phyloP scores from a whole-genome alignment of 2,113 vertebrate species.

The Lates calcarifer region DNA sequence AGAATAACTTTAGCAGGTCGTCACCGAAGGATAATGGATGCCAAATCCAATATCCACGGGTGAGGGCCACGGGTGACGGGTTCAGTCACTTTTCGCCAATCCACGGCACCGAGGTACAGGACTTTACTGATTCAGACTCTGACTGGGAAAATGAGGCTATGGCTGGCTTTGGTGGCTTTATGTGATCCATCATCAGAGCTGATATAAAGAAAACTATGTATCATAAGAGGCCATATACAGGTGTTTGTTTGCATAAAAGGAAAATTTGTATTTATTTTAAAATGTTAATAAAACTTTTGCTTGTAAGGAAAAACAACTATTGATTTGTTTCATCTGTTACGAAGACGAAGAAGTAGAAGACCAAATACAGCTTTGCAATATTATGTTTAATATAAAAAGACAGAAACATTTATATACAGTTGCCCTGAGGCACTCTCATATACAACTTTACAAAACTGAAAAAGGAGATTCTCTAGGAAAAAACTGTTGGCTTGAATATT shows the following conservation, averaged over 20 bases:
- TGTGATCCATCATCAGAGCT: conserved; percentile 57
- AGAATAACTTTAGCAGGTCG: conserved; percentile 67
- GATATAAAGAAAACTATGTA: background rate
- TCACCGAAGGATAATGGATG: conserved; percentile 66
- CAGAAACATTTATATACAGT: conserved; percentile 79
- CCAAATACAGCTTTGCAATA: conserved; percentile 59
- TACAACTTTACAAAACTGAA: conserved; percentile 81
- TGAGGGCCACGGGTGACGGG: conserved; percentile 31
- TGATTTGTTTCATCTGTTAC: conserved; percentile 1
- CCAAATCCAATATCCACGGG: conserved; percentile 58
- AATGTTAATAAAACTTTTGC: conserved; percentile 32
- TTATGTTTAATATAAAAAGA: conserved; percentile 82
- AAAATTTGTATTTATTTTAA: conserved; percentile 76
- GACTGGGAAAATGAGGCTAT: conserved; percentile 89
- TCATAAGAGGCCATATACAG: background rate
- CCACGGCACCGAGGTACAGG: conserved; percentile 72
- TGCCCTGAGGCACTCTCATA: conserved; percentile 70
- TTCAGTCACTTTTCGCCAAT: conserved; percentile 83
- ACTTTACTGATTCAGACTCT: conserved; percentile 86
- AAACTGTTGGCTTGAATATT: conserved; percentile 47
- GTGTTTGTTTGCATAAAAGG: conserved; percentile 14
- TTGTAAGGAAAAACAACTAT: background rate
- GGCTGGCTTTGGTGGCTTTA: conserved; percentile 76
- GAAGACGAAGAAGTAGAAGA: conserved; percentile 28
- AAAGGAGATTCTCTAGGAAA: conserved; percentile 66